phyloP scores from a whole-genome alignment of 1,140 invertebrate genomes.

The Leptopilina clavipes region DNA sequence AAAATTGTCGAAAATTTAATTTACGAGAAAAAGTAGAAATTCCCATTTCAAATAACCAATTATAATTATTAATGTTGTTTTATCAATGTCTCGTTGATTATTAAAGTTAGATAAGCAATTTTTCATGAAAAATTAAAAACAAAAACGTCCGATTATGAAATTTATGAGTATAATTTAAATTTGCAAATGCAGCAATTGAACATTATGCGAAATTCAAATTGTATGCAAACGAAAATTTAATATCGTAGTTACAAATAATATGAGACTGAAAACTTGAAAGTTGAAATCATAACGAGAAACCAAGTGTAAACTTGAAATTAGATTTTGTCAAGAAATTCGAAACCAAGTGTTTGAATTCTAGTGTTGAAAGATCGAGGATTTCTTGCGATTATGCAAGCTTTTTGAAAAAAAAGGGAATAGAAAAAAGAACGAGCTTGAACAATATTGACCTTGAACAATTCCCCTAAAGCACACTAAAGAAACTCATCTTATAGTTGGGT shows the following conservation, averaged over 20 bases:
- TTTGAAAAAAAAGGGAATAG: too few species aligned
- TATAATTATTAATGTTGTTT: too few species aligned
- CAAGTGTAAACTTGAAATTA: conserved; percentile 31
- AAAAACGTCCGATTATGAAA: background rate
- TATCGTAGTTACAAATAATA: conserved; percentile 15
- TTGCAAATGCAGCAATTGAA: conserved; percentile 3
- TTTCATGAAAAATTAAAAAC: background rate
- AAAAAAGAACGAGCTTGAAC: background rate
- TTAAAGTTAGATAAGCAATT: background rate
- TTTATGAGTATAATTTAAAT: conserved; percentile 15
- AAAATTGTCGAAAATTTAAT: too few species aligned
- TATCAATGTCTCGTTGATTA: background rate
- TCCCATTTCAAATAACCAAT: too few species aligned
- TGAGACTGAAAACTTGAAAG: background rate
- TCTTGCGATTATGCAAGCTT: background rate
- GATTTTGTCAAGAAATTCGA: conserved; percentile 18
- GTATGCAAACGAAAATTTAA: conserved; percentile 3
- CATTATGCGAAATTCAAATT: background rate
- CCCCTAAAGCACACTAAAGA: background rate
- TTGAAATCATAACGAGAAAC: background rate
- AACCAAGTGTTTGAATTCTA: background rate
- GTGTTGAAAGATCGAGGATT: background rate
- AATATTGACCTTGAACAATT: background rate
- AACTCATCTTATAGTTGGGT: background rate
- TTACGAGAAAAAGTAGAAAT: too few species aligned